A percentile compares a stretch with the other conserved stretches of the same genome.
These are phyloP conservation scores for Halichondria panicea DNA, from an alignment of 37 sponge, comb jelly and placozoan species.

Conservation along the genomic window DNA sequence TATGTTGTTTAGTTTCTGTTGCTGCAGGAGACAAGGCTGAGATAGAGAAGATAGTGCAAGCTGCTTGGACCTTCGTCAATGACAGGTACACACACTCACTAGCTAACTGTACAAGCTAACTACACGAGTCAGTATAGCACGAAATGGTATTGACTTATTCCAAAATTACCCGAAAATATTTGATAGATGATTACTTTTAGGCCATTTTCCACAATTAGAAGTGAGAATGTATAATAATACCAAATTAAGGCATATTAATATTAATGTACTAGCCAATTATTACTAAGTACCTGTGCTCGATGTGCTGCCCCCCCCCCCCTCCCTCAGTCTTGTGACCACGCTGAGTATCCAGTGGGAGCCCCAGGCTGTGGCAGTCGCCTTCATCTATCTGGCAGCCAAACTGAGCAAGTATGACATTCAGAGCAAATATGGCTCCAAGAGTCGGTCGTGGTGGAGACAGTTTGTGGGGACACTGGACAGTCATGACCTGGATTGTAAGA, in stretches of 20 bases:
- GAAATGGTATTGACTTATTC: too few species aligned
- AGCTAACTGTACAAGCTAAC: too few species aligned
- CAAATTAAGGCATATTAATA: too few species aligned
- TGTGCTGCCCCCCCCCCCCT: background rate
- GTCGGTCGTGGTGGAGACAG: slow-evolving; percentile 86
- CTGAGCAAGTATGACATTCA: slow-evolving; percentile 73
- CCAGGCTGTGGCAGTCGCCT: slow-evolving; percentile 81
- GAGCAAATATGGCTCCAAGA: slow-evolving; percentile 20
- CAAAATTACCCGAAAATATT: too few species aligned
- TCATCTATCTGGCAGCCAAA: slow-evolving; percentile 83
- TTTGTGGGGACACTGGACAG: slow-evolving; percentile 76
- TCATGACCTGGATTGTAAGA: slow-evolving; percentile 80
- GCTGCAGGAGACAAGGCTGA: slow-evolving; percentile 57
- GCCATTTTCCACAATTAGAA: too few species aligned
- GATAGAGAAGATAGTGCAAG: slow-evolving; percentile 86
- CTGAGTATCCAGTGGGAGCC: slow-evolving; percentile 92
- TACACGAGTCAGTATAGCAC: too few species aligned
- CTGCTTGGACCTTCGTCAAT: slow-evolving; percentile 94
- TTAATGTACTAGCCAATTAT: too few species aligned
- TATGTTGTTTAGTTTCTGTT: background rate
- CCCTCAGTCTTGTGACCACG: slow-evolving; percentile 77
- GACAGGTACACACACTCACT: too few species aligned
- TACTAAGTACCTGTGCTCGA: background rate
- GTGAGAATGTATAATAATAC: background rate
- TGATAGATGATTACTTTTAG: too few species aligned